Conservation (phyloP, 2,888 invertebrate species). For the Tanypteryx hageni region DNA sequence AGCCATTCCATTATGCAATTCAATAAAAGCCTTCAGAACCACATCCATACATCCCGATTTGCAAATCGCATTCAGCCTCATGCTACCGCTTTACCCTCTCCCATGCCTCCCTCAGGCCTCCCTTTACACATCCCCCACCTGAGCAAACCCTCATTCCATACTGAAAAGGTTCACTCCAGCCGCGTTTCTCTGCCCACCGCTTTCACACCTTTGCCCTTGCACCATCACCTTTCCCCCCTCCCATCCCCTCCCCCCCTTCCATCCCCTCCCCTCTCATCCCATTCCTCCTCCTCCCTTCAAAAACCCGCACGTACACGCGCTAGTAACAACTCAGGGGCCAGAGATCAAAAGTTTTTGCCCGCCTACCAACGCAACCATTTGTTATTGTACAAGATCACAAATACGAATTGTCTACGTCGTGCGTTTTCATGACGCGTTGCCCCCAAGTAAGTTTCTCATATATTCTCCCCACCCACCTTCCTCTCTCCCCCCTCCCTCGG, state of each 20-base stretch:
- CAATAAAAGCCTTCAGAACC: constrained; percentile 44
- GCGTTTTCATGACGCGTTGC: too few relatives aligned
- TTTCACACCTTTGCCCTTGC: not conserved
- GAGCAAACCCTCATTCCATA: too few relatives aligned
- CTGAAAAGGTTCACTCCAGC: too few relatives aligned
- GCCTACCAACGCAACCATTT: too few relatives aligned
- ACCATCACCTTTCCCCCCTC: not conserved
- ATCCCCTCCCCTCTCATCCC: too few relatives aligned
- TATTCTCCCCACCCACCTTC: not conserved
- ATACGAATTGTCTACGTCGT: too few relatives aligned
- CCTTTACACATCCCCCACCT: not conserved
- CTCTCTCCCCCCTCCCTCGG: not conserved
- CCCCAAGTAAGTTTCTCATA: too few relatives aligned
- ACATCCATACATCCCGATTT: constrained; percentile 61
- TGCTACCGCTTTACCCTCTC: not conserved
- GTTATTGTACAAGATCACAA: too few relatives aligned
- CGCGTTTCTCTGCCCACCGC: not conserved
- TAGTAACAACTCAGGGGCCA: not conserved
- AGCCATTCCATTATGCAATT: constrained; percentile 64
- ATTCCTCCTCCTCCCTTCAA: not conserved
- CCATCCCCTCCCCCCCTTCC: too few relatives aligned
- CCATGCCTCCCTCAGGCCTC: not conserved
- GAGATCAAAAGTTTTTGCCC: not conserved
- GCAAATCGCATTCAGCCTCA: constrained; percentile 56
- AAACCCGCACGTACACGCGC: not conserved